Base-by-base conservation (phyloP, 2,797 vertebrate genomes). In the Morus bassanus region DNA sequence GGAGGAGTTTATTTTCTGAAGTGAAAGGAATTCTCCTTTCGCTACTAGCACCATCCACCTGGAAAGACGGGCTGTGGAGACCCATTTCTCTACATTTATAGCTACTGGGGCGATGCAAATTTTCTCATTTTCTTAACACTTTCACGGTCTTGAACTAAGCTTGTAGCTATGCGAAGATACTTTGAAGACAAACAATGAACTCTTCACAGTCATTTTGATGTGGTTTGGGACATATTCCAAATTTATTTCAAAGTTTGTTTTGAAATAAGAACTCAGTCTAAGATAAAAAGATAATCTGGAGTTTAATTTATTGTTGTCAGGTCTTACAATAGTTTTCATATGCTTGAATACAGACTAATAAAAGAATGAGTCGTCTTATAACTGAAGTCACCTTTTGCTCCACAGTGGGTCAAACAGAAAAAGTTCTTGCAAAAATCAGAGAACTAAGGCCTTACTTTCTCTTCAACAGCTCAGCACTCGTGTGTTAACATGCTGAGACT, bases 201-300 rank as follows among this genome's bases (percentile, higher is more conserved):
- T 54, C 64, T 75, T 70, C 57, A 53, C 13, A 27, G 31, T 68
- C 41, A 30, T 78, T 83, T 93, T 94, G 45, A 51, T 61, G 91
- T 85, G 90, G 86, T 77, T 82, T 96, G 88, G 67, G 43, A 87
- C n/a, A 33, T 37, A 79, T 11, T 88, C 80, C 93, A 95, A 33
- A 30, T 91, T 73, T 45, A 45, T 76, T 74, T 82, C 51, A 83
- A 87, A 70, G 43, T 70, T 56, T 68, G 27, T 82, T 95, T 79
- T 80, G 85, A 93, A 93, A 80, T 37, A 82, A 93, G 77, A 95
- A 60, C 37, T 53, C 41, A 5, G 17, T 51, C 41, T 57, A 50
- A 91, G 60, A 91, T 82, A 90, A 75, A 93, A 94, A 70, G 39
- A 93, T 43, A 82, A 30, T 69, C 54, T 53, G 15, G 54, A 69